A percentile compares a stretch with the other conserved stretches of the same genome.
Conservation (phyloP, 2,797 vertebrate species). For the Acipenser ruthenus region DNA sequence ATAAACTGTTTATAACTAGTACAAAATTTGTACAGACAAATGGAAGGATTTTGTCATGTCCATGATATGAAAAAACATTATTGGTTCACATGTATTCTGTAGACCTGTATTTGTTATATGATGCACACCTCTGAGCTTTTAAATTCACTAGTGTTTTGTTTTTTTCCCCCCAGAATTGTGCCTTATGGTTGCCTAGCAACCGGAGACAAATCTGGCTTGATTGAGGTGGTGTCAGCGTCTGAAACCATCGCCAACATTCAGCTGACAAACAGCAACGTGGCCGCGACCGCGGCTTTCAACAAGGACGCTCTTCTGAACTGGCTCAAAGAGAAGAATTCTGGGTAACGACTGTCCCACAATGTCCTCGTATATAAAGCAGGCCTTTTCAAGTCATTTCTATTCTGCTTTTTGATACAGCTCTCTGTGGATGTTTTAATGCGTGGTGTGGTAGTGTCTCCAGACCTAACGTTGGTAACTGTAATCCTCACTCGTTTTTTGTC, state of each 20-base stretch:
- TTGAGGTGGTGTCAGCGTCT: conserved; percentile 88
- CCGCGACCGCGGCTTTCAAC: conserved; percentile 93
- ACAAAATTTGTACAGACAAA: too few relatives aligned
- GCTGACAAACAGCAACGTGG: conserved; percentile 91
- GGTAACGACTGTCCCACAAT: conserved; percentile 51
- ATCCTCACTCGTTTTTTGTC: too few relatives aligned
- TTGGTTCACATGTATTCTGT: too few relatives aligned
- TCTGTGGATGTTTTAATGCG: neutral
- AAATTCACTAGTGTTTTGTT: neutral
- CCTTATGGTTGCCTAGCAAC: conserved; percentile 96
- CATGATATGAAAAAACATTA: too few relatives aligned
- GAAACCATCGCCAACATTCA: conserved; percentile 98
- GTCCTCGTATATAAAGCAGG: neutral
- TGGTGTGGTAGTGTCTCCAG: neutral
- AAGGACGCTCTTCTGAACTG: conserved; percentile 96
- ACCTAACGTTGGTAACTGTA: too few relatives aligned
- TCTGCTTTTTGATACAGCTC: too few relatives aligned
- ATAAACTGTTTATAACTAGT: too few relatives aligned
- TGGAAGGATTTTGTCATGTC: too few relatives aligned
- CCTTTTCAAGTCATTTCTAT: too few relatives aligned
- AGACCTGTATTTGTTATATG: too few relatives aligned
- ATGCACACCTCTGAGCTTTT: too few relatives aligned
- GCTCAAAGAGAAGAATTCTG: conserved; percentile 93
- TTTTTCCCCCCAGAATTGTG: conserved; percentile 66
- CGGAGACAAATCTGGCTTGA: conserved; percentile 88